phyloP scores from a whole-genome alignment of 2,113 vertebrate species.

The Lophochroa leadbeateri region DNA sequence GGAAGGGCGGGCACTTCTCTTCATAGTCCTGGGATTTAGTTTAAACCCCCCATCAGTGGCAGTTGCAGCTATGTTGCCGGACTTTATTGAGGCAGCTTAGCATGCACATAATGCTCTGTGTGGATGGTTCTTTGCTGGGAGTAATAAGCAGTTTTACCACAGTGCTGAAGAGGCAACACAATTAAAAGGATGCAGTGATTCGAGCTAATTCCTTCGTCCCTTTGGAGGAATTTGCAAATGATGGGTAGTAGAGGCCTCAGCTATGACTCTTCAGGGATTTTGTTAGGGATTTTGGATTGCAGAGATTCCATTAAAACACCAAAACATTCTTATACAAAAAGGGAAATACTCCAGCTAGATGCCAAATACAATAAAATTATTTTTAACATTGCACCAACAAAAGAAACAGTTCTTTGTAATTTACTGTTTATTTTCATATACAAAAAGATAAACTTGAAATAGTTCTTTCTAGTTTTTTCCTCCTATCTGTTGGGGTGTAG shows the following conservation, averaged over 20 bases:
- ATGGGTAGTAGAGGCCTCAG: neutral
- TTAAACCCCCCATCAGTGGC: neutral
- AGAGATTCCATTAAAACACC: neutral
- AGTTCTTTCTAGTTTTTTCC: conserved; percentile 81
- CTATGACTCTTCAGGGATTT: neutral
- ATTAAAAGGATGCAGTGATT: neutral
- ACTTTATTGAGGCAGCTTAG: neutral
- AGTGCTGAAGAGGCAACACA: neutral
- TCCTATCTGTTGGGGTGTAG: conserved; percentile 80
- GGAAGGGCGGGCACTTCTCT: neutral
- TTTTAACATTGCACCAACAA: neutral
- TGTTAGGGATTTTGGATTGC: neutral
- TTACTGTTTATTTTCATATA: conserved; percentile 90
- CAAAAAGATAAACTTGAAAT: conserved; percentile 94
- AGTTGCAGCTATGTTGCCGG: neutral
- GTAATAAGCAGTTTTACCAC: neutral
- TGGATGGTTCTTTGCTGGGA: neutral
- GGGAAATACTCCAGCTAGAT: neutral
- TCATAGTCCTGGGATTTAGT: neutral
- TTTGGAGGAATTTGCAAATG: neutral
- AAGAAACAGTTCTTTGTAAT: conserved; percentile 47
- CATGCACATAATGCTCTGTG: no score
- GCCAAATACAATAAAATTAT: neutral
- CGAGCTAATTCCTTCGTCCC: neutral
- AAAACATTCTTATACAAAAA: neutral